A percentile compares a stretch with the other conserved stretches of the same genome.
Conservation (phyloP, 2,113 vertebrate genomes). For the Leptobrachium leishanense region DNA sequence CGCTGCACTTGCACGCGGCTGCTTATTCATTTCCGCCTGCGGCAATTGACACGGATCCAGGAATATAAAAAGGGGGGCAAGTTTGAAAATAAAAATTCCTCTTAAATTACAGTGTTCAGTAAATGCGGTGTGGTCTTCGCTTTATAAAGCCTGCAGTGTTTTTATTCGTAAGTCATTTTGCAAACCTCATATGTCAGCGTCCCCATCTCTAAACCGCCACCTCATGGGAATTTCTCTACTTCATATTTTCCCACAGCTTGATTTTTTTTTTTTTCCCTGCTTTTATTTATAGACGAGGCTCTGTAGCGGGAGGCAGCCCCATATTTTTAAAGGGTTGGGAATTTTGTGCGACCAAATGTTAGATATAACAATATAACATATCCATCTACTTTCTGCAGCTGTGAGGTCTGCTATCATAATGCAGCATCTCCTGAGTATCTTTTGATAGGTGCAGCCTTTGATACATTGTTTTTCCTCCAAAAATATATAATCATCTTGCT, state of each 20-base stretch:
- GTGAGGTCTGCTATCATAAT: too few species aligned
- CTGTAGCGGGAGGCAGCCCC: background rate
- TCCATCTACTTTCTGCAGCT: too few species aligned
- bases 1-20: too few species aligned
- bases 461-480: too few species aligned
- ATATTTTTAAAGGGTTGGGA: background rate
- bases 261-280: background rate
- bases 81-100: too few species aligned
- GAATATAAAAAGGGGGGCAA: too few species aligned
- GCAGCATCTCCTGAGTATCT: too few species aligned
- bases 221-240: constrained; percentile 1
- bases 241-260: background rate
- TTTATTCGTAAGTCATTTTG: background rate
- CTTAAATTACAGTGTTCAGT: background rate
- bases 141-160: background rate
- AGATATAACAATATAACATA: too few species aligned
- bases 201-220: background rate
- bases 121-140: background rate
- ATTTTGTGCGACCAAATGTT: background rate
- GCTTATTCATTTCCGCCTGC: too few species aligned
- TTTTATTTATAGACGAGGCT: background rate
- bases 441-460: too few species aligned
- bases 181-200: background rate
- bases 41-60: too few species aligned
- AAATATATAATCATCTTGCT: too few species aligned